Evolutionary conservation across 2,797 vertebrate genomes (phyloP), one percentile per base, ranked within the genome.

Genomic region (Danio choprae): DNA sequence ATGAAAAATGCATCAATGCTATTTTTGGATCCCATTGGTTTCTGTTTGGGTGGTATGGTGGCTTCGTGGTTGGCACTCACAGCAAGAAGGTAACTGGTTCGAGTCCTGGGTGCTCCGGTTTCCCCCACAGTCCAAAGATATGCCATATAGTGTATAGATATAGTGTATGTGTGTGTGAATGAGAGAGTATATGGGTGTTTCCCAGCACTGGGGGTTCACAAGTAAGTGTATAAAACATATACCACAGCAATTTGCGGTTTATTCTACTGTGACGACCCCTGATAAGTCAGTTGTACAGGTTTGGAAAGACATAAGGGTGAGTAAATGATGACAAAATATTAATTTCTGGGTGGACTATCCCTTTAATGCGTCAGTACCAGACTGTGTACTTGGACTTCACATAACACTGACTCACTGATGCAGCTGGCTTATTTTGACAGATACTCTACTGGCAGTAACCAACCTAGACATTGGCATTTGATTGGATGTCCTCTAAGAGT

Each of bases 401-500:
- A 60, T 40, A 51, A 16, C 44, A 48, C 13, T 60, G 29, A 78
- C 58, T 62, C 59, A 79, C 58, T 53, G 46, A 55, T 8, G 58
- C 77, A 53, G 46, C 18, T 22, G 56, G 77, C 46, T 55, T 59
- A 78, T 60, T 79, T 29, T 44, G 67, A 79, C 68, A 72, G 48
- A 72, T 44, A 79, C 4, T n/a, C 36, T 72, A 55, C 58, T 63
- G 68, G 77, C 56, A 62, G 40, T 29, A 43, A 18, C 53, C 68
- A 50, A 29, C 48, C 58, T 53, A 62, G 36, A 72, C 63, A 48
- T 13, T 63, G 58, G 15, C 36, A 63, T 79, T 53, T 63, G 58
- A 79, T 79, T 62, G 72, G 65, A 68, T 75, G 79, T 76, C 53
- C 73, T 75, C 55, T 58, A 74, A 76, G 43, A 81, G 72, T 70